Evolutionary conservation across 2,797 vertebrate species (phyloP), one percentile per base, ranked within the genome.

Genomic region (Pseudochirops cupreus): DNA sequence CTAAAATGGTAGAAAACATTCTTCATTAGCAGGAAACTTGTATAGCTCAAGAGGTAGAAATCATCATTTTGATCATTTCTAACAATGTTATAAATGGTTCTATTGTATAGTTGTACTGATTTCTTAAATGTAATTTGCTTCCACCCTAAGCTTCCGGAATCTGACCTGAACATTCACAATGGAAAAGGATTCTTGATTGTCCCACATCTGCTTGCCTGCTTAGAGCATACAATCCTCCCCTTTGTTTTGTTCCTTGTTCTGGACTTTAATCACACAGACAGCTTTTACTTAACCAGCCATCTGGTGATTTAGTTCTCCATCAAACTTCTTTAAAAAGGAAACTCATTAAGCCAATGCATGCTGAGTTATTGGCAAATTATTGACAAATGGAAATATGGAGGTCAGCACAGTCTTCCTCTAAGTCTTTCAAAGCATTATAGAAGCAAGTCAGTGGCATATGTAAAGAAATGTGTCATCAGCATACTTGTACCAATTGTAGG

Each of bases 301-400:
- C 95, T 95, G 90, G 92, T 91, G 97, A 97, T 96, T 97, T 97
- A 57, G 16, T 90, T 98, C 62, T 93, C 95, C 95, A 95, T 98
- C 94, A 97, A 95, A 96, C 18, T 97, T 98, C 95, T 96, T 57
- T 95, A 93, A 96, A 96, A 87, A 96, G 62, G 50, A 93, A 94
- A 91, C 91, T 97, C 92, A 97, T 97, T 95, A 97, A 97, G 97
- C 96, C 97, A 94, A 94, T 97, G 96, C 92, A 94, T 18, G 46
- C 74, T 97, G 95, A 98, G n/a, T 90, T 92, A 95, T 90, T 97
- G 97, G 94, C 82, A 98, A 97, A 59, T 96, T 98, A 96, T 94
- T 97, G 97, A 96, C 94, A 95, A 97, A 96, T 92, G 59, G 13
- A 87, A 96, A 97, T 87, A 94, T 59, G 90, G 46, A 95, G 57